Conservation (phyloP, 2,797 vertebrate genomes). For the Protosalanx chinensis region DNA sequence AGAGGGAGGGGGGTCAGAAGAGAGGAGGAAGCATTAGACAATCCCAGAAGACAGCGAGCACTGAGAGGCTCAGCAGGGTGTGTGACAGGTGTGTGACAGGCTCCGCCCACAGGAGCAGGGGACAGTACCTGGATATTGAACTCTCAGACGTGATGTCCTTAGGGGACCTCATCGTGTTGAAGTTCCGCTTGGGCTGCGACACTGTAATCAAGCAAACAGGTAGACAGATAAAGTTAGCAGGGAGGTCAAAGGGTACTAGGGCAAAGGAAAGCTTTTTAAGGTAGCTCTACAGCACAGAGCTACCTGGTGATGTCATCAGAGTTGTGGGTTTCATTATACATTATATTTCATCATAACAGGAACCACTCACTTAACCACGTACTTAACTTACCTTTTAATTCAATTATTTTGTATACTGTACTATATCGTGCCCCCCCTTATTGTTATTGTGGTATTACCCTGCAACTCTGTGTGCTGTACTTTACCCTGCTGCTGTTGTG, state of each 20-base stretch:
- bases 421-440: no score
- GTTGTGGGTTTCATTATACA: not conserved
- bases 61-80: not conserved
- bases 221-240: not conserved
- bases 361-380: no score
- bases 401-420: no score
- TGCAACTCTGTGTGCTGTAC: no score
- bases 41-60: not conserved
- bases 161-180: slow-evolving; percentile 85
- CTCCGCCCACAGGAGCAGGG: not conserved
- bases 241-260: not conserved
- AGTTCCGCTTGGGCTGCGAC: slow-evolving; percentile 89
- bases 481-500: no score
- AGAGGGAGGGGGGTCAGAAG: not conserved
- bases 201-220: slow-evolving; percentile 64
- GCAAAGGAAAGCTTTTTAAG: no score
- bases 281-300: no score
- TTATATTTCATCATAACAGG: no score
- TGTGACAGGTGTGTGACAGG: not conserved
- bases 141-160: slow-evolving; percentile 93
- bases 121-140: slow-evolving; percentile 86
- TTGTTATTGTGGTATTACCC: no score
- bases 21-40: not conserved
- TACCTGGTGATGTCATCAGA: not conserved
- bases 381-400: no score